Base-by-base conservation (phyloP, 1,140 invertebrate genomes). In the Drosophila willistoni region DNA sequence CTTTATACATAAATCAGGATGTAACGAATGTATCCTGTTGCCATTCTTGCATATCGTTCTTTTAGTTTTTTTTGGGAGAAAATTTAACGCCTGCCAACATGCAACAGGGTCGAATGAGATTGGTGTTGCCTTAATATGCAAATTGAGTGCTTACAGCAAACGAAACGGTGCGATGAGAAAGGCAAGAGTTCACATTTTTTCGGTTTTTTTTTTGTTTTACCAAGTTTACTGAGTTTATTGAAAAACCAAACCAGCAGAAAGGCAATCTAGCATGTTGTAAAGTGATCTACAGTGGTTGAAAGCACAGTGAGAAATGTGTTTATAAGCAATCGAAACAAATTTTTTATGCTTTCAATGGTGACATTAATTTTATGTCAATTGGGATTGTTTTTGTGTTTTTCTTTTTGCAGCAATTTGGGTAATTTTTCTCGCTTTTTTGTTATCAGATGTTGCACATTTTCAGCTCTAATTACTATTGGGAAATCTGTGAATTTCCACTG, bases 71-170 rank as follows among this genome's bases (percentile, higher is more conserved):
- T 22, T 14, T 9, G 17, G 17, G 9, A 62, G 39, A 47, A 68
- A 76, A 87, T 76, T 82, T 79, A 82, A 68, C 54, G 57, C 63
- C 69, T 56, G 36, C 65, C 44, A 54, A 73, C 82, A 86, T 83
- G 83, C 83, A 86, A 86, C 82, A 86, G 68, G 73, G 22, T 36
- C 39, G 25, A 29, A 22, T 17, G 2, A 41, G 71, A 41, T 13
- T 39, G 42, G 61, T 55, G 44, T 54, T 68, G 36, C 44, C 57
- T 51, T 33, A 56, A 54, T 64, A 77, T 77, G 74, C 44, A 77
- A 77, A 77, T 77, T 77, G 73, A 71, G 64, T 22, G 44, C 17
- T 19, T 51, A 17, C 44, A 47, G 44, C 17, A 41, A 29, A 9
- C 22, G 55, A 6, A 34, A 36, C 1, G 34, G 7, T 12, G 2